Conservation (phyloP, 2,113 vertebrate species). For the Phoxinus phoxinus region DNA sequence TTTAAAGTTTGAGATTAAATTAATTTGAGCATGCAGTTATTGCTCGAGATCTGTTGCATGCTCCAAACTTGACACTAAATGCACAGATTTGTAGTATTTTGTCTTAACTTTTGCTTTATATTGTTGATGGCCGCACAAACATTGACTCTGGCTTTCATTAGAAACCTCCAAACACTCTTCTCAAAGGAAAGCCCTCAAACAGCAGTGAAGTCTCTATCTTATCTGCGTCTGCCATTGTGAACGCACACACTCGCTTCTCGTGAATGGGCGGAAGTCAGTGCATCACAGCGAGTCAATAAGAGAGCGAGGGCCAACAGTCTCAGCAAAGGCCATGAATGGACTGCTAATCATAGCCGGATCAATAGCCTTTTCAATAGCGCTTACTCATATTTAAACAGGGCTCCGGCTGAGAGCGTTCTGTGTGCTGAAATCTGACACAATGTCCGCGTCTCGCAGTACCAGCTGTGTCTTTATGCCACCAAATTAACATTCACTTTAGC, state of each 20-base stretch:
- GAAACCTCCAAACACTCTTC: neutral
- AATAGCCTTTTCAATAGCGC: slow-evolving; percentile 52
- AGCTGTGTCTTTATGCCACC: slow-evolving; percentile 29
- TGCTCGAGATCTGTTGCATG: neutral
- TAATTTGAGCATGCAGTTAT: neutral
- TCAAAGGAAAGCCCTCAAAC: neutral
- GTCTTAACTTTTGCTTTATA: neutral
- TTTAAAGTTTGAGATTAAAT: neutral
- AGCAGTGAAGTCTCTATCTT: slow-evolving; percentile 7
- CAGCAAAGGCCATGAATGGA: slow-evolving; percentile 46
- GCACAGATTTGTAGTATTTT: neutral
- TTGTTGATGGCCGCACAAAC: neutral
- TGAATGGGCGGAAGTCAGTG: slow-evolving; percentile 34
- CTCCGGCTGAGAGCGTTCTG: slow-evolving; percentile 28
- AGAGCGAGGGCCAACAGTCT: slow-evolving; percentile 14
- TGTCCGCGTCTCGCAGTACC: slow-evolving; percentile 22
- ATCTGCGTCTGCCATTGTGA: slow-evolving; percentile 17
- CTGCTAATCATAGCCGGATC: slow-evolving; percentile 46
- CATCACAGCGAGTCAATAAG: slow-evolving; percentile 36
- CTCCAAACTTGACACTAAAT: neutral
- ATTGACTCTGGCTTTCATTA: neutral
- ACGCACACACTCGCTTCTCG: neutral
- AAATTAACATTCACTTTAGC: slow-evolving; percentile 43
- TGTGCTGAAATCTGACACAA: slow-evolving; percentile 7
- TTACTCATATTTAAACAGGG: slow-evolving; percentile 42